phyloP scores from a whole-genome alignment of 2,888 invertebrate species.

The Dione juno region DNA sequence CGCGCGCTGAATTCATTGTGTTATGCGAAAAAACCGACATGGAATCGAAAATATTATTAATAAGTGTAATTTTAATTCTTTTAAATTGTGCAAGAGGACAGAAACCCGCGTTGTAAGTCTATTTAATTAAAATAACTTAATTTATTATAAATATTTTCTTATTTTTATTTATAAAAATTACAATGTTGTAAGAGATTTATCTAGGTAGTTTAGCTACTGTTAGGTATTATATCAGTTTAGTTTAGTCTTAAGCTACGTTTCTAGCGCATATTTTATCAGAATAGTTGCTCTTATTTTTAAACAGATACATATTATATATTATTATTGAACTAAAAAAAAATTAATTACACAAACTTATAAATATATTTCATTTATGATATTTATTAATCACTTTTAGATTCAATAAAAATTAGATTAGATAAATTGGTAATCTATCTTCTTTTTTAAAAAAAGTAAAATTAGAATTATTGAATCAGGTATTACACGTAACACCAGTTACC shows the following conservation, averaged over 20 bases:
- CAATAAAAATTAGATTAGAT: too few species aligned
- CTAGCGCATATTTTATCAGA: too few species aligned
- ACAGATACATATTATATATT: too few species aligned
- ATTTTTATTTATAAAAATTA: conserved; percentile 5
- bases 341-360: too few species aligned
- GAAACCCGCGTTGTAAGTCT: conserved; percentile 63
- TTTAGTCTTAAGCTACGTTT: too few species aligned
- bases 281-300: too few species aligned
- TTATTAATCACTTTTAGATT: too few species aligned
- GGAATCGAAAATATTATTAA: conserved; percentile 62
- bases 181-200: background rate
- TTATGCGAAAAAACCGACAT: conserved; percentile 66
- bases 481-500: background rate
- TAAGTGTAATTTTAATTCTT: conserved; percentile 56
- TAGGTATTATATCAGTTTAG: too few species aligned
- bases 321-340: too few species aligned
- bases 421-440: too few species aligned
- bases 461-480: background rate
- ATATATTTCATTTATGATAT: too few species aligned
- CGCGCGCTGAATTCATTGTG: conserved; percentile 50
- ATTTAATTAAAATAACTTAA: background rate
- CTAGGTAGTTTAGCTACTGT: background rate
- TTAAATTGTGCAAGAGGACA: conserved; percentile 61
- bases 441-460: too few species aligned
- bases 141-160: background rate